Percentiles rank a stretch among this genome's conserved stretches.
Conservation (phyloP, 2,113 vertebrate genomes). For the Laticauda colubrina region DNA sequence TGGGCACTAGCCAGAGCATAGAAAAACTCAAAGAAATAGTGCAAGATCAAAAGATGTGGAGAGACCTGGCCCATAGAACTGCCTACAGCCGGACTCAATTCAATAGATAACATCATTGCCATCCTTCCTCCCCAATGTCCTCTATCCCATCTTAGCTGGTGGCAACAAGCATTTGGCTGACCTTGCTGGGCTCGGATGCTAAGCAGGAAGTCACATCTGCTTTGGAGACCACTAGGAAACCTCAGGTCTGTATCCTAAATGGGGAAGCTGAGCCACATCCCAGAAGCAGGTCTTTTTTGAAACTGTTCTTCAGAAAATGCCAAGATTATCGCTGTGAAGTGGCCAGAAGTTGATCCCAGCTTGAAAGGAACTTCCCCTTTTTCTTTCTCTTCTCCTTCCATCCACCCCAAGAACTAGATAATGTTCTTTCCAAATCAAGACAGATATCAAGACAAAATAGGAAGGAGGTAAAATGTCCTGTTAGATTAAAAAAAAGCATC, state of each 20-base stretch:
- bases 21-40: not conserved
- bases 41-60: too few species aligned
- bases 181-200: not conserved
- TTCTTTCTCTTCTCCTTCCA: not conserved
- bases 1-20: not conserved
- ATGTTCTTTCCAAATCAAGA: not conserved
- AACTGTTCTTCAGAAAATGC: not conserved
- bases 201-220: not conserved
- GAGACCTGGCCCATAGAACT: too few species aligned
- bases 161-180: not conserved
- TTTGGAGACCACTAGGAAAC: not conserved
- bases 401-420: not conserved
- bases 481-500: not conserved
- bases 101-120: not conserved
- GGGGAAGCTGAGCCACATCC: not conserved
- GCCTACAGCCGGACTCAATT: not conserved
- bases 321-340: not conserved
- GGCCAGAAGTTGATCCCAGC: not conserved
- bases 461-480: not conserved
- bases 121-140: not conserved
- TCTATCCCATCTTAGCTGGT: not conserved
- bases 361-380: not conserved
- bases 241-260: not conserved
- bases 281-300: not conserved
- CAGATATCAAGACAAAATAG: not conserved